Evolutionary conservation across 2,113 vertebrate genomes (phyloP).

Genomic region (Microtus ochrogaster): DNA sequence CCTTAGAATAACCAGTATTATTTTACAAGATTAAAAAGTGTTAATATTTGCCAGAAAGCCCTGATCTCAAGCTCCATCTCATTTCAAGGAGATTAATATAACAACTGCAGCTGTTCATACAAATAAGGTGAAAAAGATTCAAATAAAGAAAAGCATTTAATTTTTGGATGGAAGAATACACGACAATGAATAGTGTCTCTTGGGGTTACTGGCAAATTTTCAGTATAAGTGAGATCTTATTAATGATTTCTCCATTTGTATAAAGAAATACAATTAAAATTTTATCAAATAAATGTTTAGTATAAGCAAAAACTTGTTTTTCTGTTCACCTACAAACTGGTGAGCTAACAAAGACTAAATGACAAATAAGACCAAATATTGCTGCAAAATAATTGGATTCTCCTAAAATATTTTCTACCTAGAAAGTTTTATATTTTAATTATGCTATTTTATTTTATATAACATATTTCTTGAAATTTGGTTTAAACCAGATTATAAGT

Average conservation of each 20-base stretch:
- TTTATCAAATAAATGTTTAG: conserved; percentile 19
- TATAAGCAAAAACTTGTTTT: not conserved
- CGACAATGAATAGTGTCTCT: not conserved
- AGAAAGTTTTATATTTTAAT: not conserved
- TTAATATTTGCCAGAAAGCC: not conserved
- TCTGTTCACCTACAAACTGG: conserved; percentile 21
- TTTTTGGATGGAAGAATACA: not conserved
- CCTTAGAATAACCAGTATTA: not conserved
- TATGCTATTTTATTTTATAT: not conserved
- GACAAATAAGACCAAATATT: conserved; percentile 23
- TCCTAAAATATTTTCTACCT: not conserved
- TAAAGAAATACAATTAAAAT: conserved; percentile 59
- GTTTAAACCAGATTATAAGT: not conserved
- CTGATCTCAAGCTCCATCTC: not conserved
- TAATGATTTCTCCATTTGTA: conserved; percentile 22
- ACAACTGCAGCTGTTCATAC: not conserved
- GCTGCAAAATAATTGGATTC: not conserved
- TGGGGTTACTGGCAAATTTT: conserved; percentile 1
- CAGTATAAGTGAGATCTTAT: not conserved
- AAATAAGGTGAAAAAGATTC: not conserved
- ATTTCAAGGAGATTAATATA: not conserved
- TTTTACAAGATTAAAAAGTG: not conserved
- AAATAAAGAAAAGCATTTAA: not conserved
- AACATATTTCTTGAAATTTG: not conserved
- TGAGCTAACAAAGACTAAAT: conserved; percentile 17